Percentiles rank a stretch among this genome's conserved stretches.
These are phyloP conservation scores for Eunapius fragilis DNA, from an alignment of 37 sponge, comb jelly and placozoan species.

Conservation along the genomic window DNA sequence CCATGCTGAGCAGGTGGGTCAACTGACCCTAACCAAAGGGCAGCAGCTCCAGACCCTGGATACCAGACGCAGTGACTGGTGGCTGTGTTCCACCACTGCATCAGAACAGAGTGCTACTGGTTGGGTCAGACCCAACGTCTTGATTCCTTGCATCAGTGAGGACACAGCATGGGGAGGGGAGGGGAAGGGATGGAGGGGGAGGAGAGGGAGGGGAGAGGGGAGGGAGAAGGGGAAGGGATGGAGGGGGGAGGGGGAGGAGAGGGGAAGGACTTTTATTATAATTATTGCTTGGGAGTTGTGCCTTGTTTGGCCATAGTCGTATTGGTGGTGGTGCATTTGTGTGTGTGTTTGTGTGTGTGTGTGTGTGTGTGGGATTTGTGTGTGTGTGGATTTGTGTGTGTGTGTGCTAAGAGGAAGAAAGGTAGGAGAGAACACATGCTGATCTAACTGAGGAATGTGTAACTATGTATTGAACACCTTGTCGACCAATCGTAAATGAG, in stretches of 20 bases:
- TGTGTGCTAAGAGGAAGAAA: not conserved
- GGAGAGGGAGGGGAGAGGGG: not conserved
- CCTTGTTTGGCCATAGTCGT: not conserved
- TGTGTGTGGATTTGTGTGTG: not conserved
- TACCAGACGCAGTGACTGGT: constrained; percentile 69
- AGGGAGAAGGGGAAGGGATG: not conserved
- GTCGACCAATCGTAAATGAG: not conserved
- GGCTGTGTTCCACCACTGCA: constrained; percentile 63
- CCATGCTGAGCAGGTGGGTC: constrained; percentile 16
- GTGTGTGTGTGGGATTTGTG: not conserved
- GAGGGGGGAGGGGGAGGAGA: not conserved
- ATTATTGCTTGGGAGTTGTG: not conserved
- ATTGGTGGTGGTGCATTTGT: not conserved
- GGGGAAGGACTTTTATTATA: not conserved
- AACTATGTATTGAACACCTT: not conserved
- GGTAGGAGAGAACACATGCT: not conserved
- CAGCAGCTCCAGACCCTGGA: constrained; percentile 66
- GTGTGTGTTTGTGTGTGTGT: not conserved
- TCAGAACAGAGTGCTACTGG: constrained; percentile 4
- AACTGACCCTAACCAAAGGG: constrained; percentile 49
- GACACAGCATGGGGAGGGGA: not conserved
- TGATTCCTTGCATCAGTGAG: not conserved
- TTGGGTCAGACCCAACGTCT: not conserved
- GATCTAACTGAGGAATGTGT: not conserved
- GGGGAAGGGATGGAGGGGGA: not conserved